Evolutionary conservation across 2,797 vertebrate genomes (phyloP), one percentile per base, ranked within the genome.

Genomic region (Dromococcyx pavoninus): DNA sequence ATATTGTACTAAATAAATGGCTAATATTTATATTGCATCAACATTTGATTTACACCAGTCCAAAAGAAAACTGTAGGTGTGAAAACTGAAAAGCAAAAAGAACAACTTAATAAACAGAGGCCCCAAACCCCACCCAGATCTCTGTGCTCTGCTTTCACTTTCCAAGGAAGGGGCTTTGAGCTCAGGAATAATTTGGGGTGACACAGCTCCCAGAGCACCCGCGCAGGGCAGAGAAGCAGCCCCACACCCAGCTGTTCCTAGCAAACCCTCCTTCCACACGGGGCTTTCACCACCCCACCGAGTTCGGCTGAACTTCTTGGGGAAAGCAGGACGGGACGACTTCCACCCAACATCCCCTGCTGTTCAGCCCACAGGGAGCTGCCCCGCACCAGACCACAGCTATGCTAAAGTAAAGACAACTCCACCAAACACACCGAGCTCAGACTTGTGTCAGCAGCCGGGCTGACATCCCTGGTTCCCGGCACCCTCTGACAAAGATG

Each of bases 171-270:
- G 54, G 39, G 30, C 27, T 58, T 44, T 44, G 5, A 25, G 10
- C 43, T 2, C 64, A 8, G 76, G 53, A 14, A 18, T 7, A 1
- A 7, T 48, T 2, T 41, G 39, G 50, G 16, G 15, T 2, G 41
- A 19, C 37, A 3, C 60, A 11, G 23, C 53, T 25, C 44, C 39
- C 39, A 10, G 14, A 41, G 39, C 14, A 14, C 39, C 44, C 44
- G 44, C 14, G 19, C 44, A 2, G 17, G 41, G 30, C 56, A 7
- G 4, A 23, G 19, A 3, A 2, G 32, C 3, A 30, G 62, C 14
- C 44, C 27, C 33, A 4, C 33, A 11, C 1, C 0, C n/a, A 35
- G 10, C 44, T 5, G 0, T 0, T 7, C 2, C 13, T 50, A 3
- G 54, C 19, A 8, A 46, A 22, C 46, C 46, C 46, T 21, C 21